Percentiles rank a stretch among this genome's conserved stretches.
phyloP scores from a whole-genome alignment of 2,113 vertebrate species.

The Budorcas taxicolor region DNA sequence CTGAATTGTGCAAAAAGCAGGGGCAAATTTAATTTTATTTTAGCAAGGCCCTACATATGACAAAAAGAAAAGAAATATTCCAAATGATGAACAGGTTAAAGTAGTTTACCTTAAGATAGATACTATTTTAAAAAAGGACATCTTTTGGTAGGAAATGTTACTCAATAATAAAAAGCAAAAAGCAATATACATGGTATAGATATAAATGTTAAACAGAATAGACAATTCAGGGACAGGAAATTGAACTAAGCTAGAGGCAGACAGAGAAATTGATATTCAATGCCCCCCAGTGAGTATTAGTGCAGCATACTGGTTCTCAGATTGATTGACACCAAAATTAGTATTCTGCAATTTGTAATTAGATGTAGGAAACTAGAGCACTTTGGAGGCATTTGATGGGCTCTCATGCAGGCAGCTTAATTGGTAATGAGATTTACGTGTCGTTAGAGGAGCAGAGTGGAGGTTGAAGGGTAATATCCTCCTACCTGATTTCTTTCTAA shows the following conservation, averaged over 20 bases:
- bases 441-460: constrained; percentile 46
- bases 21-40: background rate
- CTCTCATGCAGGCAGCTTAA: constrained; percentile 64
- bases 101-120: background rate
- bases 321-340: constrained; percentile 77
- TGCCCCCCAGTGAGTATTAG: constrained; percentile 44
- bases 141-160: constrained; percentile 30
- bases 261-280: constrained; percentile 62
- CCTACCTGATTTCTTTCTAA: constrained; percentile 21
- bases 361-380: constrained; percentile 71
- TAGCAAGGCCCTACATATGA: background rate
- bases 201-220: background rate
- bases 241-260: constrained; percentile 12
- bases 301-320: constrained; percentile 38
- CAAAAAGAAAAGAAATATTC: constrained; percentile 21
- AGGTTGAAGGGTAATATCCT: constrained; percentile 16
- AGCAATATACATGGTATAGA: background rate
- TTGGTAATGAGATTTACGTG: constrained; percentile 65
- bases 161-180: constrained; percentile 8
- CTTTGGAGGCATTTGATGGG: constrained; percentile 70
- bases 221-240: background rate
- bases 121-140: background rate
- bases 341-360: constrained; percentile 75
- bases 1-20: background rate
- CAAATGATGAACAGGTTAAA: background rate